Conservation (phyloP, 2,888 invertebrate species). For the Pachydiplax longipennis region DNA sequence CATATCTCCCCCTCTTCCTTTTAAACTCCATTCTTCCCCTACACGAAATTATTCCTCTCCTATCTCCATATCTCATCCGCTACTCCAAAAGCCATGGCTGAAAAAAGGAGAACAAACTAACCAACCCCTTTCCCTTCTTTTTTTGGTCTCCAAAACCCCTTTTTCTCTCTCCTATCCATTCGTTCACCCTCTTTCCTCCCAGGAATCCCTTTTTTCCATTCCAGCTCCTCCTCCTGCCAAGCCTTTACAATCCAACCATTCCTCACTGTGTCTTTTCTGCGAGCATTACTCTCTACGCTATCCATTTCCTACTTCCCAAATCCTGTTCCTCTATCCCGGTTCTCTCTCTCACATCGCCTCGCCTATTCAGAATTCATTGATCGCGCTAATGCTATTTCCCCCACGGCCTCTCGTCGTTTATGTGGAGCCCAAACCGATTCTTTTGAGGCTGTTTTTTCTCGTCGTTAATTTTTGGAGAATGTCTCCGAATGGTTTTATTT, state of each 20-base stretch:
- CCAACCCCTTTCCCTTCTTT: conserved; percentile 2
- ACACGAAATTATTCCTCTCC: not conserved
- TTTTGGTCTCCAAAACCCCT: not conserved
- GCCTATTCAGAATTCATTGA: not conserved
- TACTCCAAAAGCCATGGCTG: conserved; percentile 5
- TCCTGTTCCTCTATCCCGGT: too few species aligned
- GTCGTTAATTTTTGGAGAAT: not conserved
- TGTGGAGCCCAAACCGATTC: not conserved
- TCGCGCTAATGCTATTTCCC: not conserved
- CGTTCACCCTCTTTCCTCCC: not conserved
- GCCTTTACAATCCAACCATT: conserved; percentile 20
- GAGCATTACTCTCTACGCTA: not conserved
- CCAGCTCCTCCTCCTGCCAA: not conserved
- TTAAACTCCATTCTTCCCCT: not conserved
- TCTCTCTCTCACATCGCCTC: not conserved
- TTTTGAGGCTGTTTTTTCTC: not conserved
- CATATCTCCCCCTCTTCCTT: not conserved
- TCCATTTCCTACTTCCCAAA: not conserved
- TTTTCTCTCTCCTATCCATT: not conserved
- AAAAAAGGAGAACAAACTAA: not conserved
- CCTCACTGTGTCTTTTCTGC: not conserved
- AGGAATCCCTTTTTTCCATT: not conserved
- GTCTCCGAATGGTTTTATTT: not conserved
- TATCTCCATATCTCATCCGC: conserved; percentile 30
- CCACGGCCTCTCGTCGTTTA: not conserved